phyloP scores from a whole-genome alignment of 2,113 vertebrate genomes.

The Amia ocellicauda region DNA sequence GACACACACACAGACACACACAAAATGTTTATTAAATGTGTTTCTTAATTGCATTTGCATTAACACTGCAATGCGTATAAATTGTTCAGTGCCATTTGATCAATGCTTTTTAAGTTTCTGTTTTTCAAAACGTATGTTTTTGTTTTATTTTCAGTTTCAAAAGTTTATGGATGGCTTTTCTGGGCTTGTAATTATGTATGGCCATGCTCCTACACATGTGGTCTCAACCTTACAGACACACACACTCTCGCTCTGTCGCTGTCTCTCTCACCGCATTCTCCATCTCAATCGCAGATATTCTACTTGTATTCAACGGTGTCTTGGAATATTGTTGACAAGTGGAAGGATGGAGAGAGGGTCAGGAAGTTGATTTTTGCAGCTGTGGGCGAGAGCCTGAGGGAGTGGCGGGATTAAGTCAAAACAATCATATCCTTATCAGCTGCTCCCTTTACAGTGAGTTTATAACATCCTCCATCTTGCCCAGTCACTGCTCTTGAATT shows the following conservation, averaged over 20 bases:
- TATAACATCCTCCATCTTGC: background rate
- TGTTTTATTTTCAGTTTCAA: too few relatives aligned
- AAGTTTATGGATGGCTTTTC: too few relatives aligned
- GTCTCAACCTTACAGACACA: background rate
- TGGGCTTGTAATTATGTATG: background rate
- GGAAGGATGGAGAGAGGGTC: background rate
- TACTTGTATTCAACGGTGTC: background rate
- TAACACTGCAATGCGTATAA: background rate
- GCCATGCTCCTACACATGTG: background rate
- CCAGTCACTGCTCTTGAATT: background rate
- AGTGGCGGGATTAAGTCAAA: background rate
- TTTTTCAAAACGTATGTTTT: background rate
- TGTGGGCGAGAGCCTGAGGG: background rate
- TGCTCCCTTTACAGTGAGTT: background rate
- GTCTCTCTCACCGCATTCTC: background rate
- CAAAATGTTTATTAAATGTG: background rate
- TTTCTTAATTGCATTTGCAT: background rate
- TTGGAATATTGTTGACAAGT: background rate
- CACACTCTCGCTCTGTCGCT: too few relatives aligned
- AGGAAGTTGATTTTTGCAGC: background rate
- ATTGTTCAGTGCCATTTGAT: background rate
- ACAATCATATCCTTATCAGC: background rate
- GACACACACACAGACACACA: too few relatives aligned
- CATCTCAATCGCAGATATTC: background rate
- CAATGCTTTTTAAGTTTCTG: background rate